Conservation (phyloP, 2,797 vertebrate genomes). For the Lepus townsendii region DNA sequence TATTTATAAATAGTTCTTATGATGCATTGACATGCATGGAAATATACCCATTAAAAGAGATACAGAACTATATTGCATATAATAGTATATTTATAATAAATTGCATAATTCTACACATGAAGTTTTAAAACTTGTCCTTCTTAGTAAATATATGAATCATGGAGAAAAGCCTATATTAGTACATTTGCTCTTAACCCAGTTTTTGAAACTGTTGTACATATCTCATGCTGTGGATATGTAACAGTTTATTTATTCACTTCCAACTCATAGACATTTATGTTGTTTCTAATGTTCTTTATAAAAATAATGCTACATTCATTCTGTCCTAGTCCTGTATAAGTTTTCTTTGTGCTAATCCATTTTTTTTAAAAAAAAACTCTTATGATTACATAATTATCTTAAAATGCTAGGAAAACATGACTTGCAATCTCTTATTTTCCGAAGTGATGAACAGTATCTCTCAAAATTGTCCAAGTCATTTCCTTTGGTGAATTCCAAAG, state of each 20-base stretch:
- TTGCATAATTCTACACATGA: neutral
- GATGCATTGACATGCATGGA: neutral
- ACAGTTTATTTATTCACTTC: neutral
- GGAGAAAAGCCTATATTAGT: neutral
- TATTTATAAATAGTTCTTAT: no score
- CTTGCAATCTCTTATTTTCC: neutral
- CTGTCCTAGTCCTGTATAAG: neutral
- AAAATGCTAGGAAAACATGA: neutral
- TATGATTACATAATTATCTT: neutral
- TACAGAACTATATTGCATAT: neutral
- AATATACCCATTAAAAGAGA: neutral
- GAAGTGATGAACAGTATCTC: neutral
- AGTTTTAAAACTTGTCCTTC: slow-evolving; percentile 2
- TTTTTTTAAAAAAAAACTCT: neutral
- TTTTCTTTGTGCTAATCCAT: neutral
- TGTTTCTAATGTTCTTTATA: neutral
- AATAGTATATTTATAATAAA: neutral
- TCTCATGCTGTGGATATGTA: neutral
- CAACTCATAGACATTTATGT: neutral
- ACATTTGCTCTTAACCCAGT: neutral
- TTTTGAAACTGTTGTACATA: neutral
- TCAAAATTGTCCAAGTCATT: neutral
- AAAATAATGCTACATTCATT: neutral
- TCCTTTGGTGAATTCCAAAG: neutral
- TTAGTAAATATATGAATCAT: neutral